A percentile compares a stretch with the other conserved stretches of the same genome.
Conservation (phyloP, 2,888 invertebrate genomes). For the Harpalus rubripes region DNA sequence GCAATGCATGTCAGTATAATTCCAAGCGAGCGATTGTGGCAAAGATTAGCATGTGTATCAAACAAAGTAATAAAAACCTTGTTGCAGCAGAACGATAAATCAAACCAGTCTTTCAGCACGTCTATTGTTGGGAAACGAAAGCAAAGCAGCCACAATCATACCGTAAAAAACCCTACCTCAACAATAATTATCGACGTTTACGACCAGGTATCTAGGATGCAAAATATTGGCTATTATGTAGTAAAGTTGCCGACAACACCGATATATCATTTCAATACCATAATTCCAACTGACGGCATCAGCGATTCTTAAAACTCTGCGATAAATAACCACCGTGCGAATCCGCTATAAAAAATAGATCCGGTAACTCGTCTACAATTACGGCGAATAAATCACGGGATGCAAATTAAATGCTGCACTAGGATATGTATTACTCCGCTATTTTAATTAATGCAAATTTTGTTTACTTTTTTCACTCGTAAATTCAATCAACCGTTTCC, state of each 20-base stretch:
- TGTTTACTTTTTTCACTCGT: constrained; percentile 35
- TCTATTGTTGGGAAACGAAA: constrained; percentile 51
- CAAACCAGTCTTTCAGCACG: constrained; percentile 48
- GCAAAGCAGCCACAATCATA: constrained; percentile 41
- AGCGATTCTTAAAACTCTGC: constrained; percentile 48
- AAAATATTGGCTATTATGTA: constrained; percentile 53
- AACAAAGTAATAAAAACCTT: constrained; percentile 37
- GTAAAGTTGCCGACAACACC: constrained; percentile 62
- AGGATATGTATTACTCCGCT: constrained; percentile 37
- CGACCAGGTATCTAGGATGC: constrained; percentile 45
- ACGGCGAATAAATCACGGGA: constrained; percentile 64
- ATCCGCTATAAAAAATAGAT: constrained; percentile 54
- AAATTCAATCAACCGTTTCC: constrained; percentile 39
- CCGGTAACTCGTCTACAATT: constrained; percentile 62
- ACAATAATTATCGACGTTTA: constrained; percentile 49
- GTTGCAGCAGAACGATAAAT: constrained; percentile 41
- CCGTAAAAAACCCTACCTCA: constrained; percentile 33
- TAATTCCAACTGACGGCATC: constrained; percentile 62
- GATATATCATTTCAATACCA: constrained; percentile 65
- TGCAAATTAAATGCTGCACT: constrained; percentile 63
- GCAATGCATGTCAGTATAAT: constrained; percentile 41
- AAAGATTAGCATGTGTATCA: constrained; percentile 40
- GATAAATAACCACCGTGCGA: constrained; percentile 50
- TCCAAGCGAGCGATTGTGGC: constrained; percentile 9
- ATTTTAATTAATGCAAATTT: constrained; percentile 52